Conservation (phyloP, 2,113 vertebrate species). For the Ophthalmolycus amberensis region DNA sequence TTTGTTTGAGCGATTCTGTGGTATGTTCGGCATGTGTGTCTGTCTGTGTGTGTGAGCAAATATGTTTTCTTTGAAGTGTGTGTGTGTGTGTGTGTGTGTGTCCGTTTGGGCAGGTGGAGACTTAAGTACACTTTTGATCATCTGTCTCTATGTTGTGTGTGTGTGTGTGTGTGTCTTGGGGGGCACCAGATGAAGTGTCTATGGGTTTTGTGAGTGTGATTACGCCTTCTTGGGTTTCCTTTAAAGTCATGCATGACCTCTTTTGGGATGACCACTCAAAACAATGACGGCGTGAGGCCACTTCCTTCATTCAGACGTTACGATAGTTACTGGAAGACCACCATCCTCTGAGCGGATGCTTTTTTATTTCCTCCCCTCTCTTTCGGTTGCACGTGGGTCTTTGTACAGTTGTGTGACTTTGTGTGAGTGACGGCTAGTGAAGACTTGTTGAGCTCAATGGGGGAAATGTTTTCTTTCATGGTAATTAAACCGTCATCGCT, state of each 20-base stretch:
- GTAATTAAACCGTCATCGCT: background rate
- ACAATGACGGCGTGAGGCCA: conserved; percentile 33
- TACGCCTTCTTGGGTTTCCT: conserved; percentile 26
- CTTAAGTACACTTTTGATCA: conserved; percentile 46
- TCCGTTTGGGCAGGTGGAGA: conserved; percentile 27
- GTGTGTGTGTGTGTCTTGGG: background rate
- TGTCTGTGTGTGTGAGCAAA: conserved; percentile 11
- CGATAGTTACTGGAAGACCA: conserved; percentile 23
- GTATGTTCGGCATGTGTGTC: conserved; percentile 61
- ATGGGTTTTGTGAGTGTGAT: conserved; percentile 3
- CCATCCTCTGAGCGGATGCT: conserved; percentile 11
- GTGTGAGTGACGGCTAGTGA: background rate
- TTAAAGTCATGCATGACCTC: conserved; percentile 56
- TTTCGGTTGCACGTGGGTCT: background rate
- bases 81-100: background rate
- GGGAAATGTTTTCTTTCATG: background rate
- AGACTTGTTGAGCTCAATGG: conserved; percentile 3
- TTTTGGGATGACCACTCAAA: conserved; percentile 42
- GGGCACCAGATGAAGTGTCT: background rate
- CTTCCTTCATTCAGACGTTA: conserved; percentile 17
- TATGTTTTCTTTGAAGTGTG: conserved; percentile 30
- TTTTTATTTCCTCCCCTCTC: background rate
- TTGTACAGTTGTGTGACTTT: conserved; percentile 15
- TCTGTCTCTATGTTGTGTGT: background rate
- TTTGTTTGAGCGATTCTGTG: conserved; percentile 43